phyloP scores from a whole-genome alignment of 2,113 vertebrate species.

The Psilopogon haemacephalus region DNA sequence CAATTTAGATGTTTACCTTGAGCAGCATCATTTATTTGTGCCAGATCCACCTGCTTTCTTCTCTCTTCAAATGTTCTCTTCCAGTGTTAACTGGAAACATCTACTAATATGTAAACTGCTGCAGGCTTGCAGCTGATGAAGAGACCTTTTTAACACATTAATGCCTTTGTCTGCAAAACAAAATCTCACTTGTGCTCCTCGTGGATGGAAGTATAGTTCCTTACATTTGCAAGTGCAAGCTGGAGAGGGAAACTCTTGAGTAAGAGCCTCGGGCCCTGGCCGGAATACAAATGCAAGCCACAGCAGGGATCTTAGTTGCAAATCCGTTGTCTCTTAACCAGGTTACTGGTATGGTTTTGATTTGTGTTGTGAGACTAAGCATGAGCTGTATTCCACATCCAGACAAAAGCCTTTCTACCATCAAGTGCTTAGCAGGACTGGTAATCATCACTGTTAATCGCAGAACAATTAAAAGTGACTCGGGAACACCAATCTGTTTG shows the following conservation, averaged over 20 bases:
- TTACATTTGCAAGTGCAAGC: neutral
- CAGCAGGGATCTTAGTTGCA: neutral
- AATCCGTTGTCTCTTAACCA: conserved; percentile 13
- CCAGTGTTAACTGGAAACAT: neutral
- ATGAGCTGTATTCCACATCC: neutral
- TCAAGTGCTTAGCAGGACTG: neutral
- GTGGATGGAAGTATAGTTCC: neutral
- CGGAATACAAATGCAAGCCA: neutral
- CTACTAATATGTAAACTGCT: neutral
- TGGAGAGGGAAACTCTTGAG: neutral
- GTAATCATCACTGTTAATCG: neutral
- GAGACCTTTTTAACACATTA: neutral
- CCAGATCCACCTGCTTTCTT: neutral
- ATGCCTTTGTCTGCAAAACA: neutral
- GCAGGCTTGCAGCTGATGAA: neutral
- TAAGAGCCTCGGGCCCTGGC: neutral
- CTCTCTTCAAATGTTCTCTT: neutral
- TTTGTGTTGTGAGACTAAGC: neutral
- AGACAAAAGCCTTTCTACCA: neutral
- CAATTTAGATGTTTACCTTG: neutral
- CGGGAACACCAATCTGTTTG: neutral
- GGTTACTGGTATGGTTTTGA: neutral
- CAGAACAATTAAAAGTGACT: neutral
- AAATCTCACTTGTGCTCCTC: neutral
- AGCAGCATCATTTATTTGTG: neutral